Evolutionary conservation across 2,113 vertebrate species (phyloP), one percentile per base, ranked within the genome.

Genomic region (Leucoraja erinaceus): DNA sequence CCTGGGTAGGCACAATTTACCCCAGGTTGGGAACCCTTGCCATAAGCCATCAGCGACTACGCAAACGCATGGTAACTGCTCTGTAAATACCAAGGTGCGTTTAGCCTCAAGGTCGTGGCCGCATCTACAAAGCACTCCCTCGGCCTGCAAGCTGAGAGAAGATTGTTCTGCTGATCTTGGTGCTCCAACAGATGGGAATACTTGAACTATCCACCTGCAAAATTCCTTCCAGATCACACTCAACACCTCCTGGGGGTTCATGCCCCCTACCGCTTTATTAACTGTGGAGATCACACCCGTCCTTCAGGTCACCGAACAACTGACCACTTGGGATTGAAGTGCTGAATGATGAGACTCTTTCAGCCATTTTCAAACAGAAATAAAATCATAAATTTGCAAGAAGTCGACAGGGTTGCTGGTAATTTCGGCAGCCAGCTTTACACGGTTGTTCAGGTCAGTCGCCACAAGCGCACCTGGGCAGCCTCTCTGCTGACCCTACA

Each of bases 311-410:
- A 94, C 94, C 66, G 0, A 7, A 2, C 20, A 93, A 94, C 54
- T 68, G 16, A 78, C 81, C 66, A 75, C 93, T 18, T 31, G 90
- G 93, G 92, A 66, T 81, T 93, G 20, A 47, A 93, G 16, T 56
- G 83, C 93, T 0, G 94, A 74, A 75, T 38, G 59, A 72, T 28
- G 68, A 59, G 93, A 92, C 0, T 0, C 90, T 4, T 72, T 78
- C 68, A 93, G 72, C 47, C 22, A 91, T 84, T 72, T 20, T 47
- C 38, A 47, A 47, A 47, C 70, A 72, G 22, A 75, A 75, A 93
- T 68, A 93, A 90, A 93, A 11, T 88, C 20, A 14, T 77, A 94
- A 47, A 93, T 93, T 94, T 94, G 93, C 93, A 94, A 93, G 94
- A 79, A 93, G 93, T 59, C 90, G 90, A 77, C 93, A 94, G 28